Evolutionary conservation across 2,797 vertebrate species (phyloP), one percentile per base, ranked within the genome.

Genomic region (Mastacembelus armatus): DNA sequence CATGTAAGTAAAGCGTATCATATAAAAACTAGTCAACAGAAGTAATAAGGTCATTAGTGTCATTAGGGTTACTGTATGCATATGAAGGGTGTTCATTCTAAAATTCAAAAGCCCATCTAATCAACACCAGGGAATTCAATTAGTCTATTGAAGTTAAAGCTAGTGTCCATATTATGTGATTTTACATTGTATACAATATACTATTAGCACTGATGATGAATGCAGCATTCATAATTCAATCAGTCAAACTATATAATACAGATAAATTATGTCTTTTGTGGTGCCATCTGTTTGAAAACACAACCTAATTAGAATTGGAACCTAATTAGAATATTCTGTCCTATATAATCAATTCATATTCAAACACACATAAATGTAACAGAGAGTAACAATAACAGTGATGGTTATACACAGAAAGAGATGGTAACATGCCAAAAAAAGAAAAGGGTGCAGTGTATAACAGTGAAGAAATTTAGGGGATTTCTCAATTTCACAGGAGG

Each of bases 61-160:
- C 22, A 56, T 79, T 70, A 49, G 19, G 27, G 14, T n/a, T n/a
- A n/a, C n/a, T n/a, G n/a, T n/a, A 29, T 44, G 11, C 48, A 70
- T 43, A 51, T 64, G 26, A 59, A 40, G 14, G 68, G 36, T 39
- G 10, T 26, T 66, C n/a, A 68, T 80, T 62, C 61, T 60, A 48
- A 44, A 66, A 26, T 44, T 5, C 24, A 57, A 43, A 64, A 38
- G n/a, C 18, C 58, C 10, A 69, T 69, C 49, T 40, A 49, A 71
- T 71, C 45, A 61, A 42, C 50, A 22, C n/a, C 11, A 55, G 15
- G 27, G 2, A 42, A 71, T 55, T 60, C 6, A 67, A 83, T 77
- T 59, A 78, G 22, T 32, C 26, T 18, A 47, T 2, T 6, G 16
- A 54, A 69, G 66, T 66, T n/a, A n/a, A n/a, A n/a, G n/a, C n/a